phyloP scores from a whole-genome alignment of 2,113 vertebrate genomes.

The Gadus chalcogrammus region DNA sequence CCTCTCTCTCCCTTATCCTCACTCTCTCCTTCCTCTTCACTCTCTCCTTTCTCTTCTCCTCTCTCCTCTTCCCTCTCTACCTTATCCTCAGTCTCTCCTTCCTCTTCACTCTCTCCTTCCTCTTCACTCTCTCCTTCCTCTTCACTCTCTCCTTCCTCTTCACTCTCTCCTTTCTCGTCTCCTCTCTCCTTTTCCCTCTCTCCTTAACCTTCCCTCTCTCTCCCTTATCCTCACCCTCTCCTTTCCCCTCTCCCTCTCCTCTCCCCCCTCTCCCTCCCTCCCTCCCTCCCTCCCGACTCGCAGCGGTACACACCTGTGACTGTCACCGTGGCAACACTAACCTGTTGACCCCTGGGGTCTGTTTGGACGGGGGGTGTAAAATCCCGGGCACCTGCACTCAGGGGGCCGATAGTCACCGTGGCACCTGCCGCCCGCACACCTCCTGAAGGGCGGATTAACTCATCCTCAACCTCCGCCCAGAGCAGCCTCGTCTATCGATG shows the following conservation, averaged over 20 bases:
- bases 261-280: not conserved
- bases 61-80: not conserved
- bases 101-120: no score
- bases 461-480: no score
- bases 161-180: no score
- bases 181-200: not conserved
- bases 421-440: conserved; percentile 25
- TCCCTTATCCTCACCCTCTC: no score
- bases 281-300: conserved; percentile 8
- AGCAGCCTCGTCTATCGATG: no score
- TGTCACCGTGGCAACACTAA: conserved; percentile 51
- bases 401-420: conserved; percentile 48
- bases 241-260: not conserved
- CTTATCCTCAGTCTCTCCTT: not conserved
- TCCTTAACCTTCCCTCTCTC: no score
- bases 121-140: not conserved
- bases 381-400: conserved; percentile 58
- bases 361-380: conserved; percentile 45
- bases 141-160: no score
- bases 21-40: no score
- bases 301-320: conserved; percentile 51
- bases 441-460: not conserved
- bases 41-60: no score
- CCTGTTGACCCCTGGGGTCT: conserved; percentile 49
- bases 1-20: not conserved